Conservation (phyloP, 2,113 vertebrate species). For the Notothenia rossii region DNA sequence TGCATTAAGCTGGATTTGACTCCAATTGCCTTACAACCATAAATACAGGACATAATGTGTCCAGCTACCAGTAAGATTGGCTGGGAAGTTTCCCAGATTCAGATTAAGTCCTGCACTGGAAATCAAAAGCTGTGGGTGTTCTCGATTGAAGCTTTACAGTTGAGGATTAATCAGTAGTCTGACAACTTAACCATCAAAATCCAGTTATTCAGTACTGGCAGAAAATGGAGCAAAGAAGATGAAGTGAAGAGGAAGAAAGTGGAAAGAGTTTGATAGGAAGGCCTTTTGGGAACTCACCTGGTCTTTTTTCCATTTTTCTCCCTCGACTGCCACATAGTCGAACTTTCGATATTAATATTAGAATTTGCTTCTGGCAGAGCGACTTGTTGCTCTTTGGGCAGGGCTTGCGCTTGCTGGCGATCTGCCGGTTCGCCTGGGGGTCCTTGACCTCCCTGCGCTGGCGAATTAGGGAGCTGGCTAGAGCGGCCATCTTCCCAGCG, state of each 20-base stretch:
- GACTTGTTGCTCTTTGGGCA: conserved; percentile 93
- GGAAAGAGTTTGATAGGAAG: conserved; percentile 24
- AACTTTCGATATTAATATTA: conserved; percentile 92
- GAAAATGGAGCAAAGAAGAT: conserved; percentile 29
- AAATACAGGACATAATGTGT: conserved; percentile 39
- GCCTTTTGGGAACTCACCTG: conserved; percentile 81
- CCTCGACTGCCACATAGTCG: conserved; percentile 90
- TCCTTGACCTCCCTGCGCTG: conserved; percentile 92
- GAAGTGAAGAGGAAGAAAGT: conserved; percentile 4
- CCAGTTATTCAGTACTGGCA: conserved; percentile 45
- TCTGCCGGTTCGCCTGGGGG: conserved; percentile 87
- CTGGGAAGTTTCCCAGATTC: conserved; percentile 69
- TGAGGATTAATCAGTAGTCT: conserved; percentile 72
- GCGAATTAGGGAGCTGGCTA: conserved; percentile 92
- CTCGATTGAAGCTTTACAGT: conserved; percentile 62
- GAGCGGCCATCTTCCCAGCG: conserved; percentile 88
- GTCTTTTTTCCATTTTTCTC: conserved; percentile 86
- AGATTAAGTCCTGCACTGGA: conserved; percentile 64
- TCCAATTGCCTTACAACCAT: conserved; percentile 28
- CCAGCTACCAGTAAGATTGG: conserved; percentile 46
- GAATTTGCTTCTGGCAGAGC: conserved; percentile 92
- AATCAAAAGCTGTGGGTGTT: conserved; percentile 68
- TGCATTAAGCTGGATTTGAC: conserved; percentile 44
- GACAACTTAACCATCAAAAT: conserved; percentile 59
- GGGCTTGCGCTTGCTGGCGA: conserved; percentile 89